Evolutionary conservation across 2,888 invertebrate species (phyloP).

Genomic region (Lydus trimaculatus): DNA sequence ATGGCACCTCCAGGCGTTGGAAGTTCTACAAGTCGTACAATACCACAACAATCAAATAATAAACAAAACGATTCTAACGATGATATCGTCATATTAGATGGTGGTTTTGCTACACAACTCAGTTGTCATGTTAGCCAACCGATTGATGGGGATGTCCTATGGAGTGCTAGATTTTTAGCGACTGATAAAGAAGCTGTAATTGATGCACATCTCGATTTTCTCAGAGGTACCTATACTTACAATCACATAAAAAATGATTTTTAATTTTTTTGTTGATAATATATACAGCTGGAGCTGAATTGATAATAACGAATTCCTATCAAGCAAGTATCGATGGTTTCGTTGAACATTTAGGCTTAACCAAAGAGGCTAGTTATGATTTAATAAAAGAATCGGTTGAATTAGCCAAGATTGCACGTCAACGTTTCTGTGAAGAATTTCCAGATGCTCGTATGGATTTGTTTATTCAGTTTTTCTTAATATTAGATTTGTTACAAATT

Average conservation of each 20-base stretch:
- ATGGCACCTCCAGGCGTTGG: conserved; percentile 52
- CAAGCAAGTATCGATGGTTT: conserved; percentile 85
- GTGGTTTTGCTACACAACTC: conserved; percentile 85
- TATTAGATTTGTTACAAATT: conserved; percentile 12
- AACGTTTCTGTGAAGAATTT: conserved; percentile 65
- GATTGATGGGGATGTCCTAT: conserved; percentile 86
- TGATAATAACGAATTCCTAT: conserved; percentile 89
- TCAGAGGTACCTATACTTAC: conserved; percentile 68
- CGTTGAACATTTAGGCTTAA: conserved; percentile 74
- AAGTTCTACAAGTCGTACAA: conserved; percentile 40
- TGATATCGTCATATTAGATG: conserved; percentile 65
- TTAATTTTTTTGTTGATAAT: conserved; percentile 41
- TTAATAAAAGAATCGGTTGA: conserved; percentile 78
- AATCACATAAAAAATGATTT: not conserved
- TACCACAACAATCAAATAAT: not conserved
- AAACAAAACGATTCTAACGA: conserved; percentile 22
- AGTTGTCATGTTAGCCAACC: conserved; percentile 76
- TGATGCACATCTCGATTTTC: conserved; percentile 81
- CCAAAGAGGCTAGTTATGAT: conserved; percentile 71
- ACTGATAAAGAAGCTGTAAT: conserved; percentile 82
- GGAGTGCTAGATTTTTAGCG: conserved; percentile 85
- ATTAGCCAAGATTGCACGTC: conserved; percentile 76
- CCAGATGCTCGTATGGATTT: conserved; percentile 45
- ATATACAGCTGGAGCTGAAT: conserved; percentile 79
- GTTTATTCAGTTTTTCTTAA: not conserved